Evolutionary conservation across 2,888 invertebrate genomes (phyloP), one percentile per base, ranked within the genome.

Genomic region (Drosophila peninsularis): DNA sequence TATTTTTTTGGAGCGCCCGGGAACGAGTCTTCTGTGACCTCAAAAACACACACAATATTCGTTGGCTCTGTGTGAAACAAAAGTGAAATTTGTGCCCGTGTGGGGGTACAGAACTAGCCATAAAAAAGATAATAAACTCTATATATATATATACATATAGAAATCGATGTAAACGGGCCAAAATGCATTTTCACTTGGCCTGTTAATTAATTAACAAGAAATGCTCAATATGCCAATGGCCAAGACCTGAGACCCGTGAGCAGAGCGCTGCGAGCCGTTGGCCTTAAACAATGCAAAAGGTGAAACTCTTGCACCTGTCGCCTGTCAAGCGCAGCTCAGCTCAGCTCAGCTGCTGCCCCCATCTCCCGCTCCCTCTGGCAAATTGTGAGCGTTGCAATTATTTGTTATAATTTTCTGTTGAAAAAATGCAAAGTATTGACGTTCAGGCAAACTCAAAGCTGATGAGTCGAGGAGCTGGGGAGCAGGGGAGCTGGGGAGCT

Each of bases 351-450:
- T 39, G 34, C 2, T 6, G 5, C 24, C 42, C 30, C 27, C 13
- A 30, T 14, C 37, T 5, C 27, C 0, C 37, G 13, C 36, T 37
- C 36, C 5, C 27, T 52, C 39, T 45, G 60, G 61, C 64, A 74
- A 68, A 52, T 74, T 78, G 70, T 75, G 57, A 86, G 62, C 86
- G 44, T 66, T 57, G 82, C 86, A 88, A 88, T 88, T 84, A 84
- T 87, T 84, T 81, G 87, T 69, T 87, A 84, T 84, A 88, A 75
- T 87, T 83, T 47, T 84, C 79, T 86, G 84, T 75, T 80, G 75
- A 88, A 86, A 82, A 88, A 88, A 82, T 88, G 88, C 86, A 82
- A 80, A 82, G 72, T 69, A 82, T 79, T 67, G 83, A 72, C 81
- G 81, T 78, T 71, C 65, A 47, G 30, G 39, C 45, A 10, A 45